Conservation (phyloP, 1,140 invertebrate species). For the Lepidurus apus region DNA sequence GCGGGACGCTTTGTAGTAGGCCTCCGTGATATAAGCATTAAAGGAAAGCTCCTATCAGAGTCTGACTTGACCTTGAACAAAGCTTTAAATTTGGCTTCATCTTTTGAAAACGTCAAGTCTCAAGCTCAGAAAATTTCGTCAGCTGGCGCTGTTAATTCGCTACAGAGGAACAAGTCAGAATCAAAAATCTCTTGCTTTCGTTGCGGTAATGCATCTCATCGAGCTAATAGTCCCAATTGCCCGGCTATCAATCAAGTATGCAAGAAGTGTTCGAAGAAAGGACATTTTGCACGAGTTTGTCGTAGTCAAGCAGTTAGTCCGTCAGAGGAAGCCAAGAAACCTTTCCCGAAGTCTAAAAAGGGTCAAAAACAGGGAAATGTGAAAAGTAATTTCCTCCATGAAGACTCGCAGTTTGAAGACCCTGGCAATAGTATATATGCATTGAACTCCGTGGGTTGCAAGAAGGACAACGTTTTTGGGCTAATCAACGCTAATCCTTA, state of each 20-base stretch:
- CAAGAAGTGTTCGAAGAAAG: background rate
- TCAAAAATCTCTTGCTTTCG: background rate
- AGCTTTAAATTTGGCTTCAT: conserved; percentile 25
- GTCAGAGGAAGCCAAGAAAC: background rate
- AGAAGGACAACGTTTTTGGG: background rate
- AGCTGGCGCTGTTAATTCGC: background rate
- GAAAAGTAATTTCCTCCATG: background rate
- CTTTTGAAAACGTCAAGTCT: conserved; percentile 28
- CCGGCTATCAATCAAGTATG: background rate
- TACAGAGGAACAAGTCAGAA: background rate
- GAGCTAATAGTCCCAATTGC: background rate
- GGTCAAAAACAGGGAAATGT: background rate
- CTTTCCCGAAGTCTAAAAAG: background rate
- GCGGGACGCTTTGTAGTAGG: conserved; percentile 29
- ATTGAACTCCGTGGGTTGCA: background rate
- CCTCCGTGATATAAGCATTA: background rate
- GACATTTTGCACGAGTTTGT: background rate
- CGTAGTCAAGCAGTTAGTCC: background rate
- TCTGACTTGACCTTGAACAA: conserved; percentile 27
- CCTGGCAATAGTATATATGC: background rate
- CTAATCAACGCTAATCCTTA: conserved; percentile 17
- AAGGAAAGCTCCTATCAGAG: conserved; percentile 14
- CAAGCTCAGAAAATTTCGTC: background rate
- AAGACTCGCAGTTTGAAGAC: background rate
- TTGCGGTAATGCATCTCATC: background rate